Evolutionary conservation across 2,888 invertebrate species (phyloP).

Genomic region (Augiades crinisus): DNA sequence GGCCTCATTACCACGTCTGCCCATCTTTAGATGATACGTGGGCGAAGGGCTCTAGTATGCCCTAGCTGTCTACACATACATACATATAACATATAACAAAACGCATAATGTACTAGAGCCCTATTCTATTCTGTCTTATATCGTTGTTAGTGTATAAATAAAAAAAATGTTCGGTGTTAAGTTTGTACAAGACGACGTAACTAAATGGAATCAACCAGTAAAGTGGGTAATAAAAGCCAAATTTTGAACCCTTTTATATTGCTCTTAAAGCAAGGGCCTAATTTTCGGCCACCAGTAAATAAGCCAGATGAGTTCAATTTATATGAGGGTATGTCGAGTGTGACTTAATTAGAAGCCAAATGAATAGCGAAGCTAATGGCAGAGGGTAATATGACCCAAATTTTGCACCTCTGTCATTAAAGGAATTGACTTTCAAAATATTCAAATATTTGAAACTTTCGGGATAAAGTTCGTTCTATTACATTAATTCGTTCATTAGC

Average conservation of each 20-base stretch:
- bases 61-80: slow-evolving; percentile 30
- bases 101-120: no score
- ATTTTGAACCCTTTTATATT: no score
- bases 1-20: slow-evolving; percentile 71
- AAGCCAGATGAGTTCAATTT: slow-evolving; percentile 5
- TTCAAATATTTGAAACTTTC: background rate
- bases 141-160: no score
- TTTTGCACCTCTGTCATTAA: background rate
- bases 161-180: no score
- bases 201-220: background rate
- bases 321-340: slow-evolving; percentile 2
- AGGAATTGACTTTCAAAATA: slow-evolving; percentile 1
- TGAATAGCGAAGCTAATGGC: slow-evolving; percentile 1
- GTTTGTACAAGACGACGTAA: no score
- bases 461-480: no score
- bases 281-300: background rate
- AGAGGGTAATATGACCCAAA: background rate
- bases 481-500: no score
- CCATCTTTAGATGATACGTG: slow-evolving; percentile 68
- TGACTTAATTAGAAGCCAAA: background rate
- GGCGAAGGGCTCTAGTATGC: slow-evolving; percentile 35
- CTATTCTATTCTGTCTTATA: no score
- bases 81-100: slow-evolving; percentile 25
- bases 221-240: background rate
- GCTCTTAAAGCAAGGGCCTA: background rate